A percentile compares a stretch with the other conserved stretches of the same genome.
phyloP scores from a whole-genome alignment of 2,113 vertebrate species.

The Perca flavescens region DNA sequence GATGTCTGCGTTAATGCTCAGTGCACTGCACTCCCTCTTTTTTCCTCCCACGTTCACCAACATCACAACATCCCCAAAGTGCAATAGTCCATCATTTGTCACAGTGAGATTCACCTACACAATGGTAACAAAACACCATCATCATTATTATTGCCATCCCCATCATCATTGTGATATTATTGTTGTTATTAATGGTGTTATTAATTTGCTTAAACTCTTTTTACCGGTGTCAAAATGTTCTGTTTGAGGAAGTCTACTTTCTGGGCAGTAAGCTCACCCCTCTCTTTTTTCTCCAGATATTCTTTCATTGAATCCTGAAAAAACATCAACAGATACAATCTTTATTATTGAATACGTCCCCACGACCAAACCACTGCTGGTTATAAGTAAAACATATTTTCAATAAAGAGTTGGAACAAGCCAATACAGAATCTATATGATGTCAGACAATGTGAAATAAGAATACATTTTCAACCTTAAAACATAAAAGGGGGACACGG shows the following conservation, averaged over 20 bases:
- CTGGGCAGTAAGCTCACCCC: conserved; percentile 89
- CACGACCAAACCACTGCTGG: background rate
- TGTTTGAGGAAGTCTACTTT: conserved; percentile 83
- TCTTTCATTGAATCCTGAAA: conserved; percentile 87
- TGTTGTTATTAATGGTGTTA: background rate
- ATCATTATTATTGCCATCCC: background rate
- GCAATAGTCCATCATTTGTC: conserved; percentile 85
- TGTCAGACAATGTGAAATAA: no score
- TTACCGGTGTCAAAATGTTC: conserved; percentile 87
- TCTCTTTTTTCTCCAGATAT: conserved; percentile 85
- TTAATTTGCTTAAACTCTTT: background rate
- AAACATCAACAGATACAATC: background rate
- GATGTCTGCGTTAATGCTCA: conserved; percentile 85
- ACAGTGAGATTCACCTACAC: conserved; percentile 86
- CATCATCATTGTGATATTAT: background rate
- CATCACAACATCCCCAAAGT: conserved; percentile 90
- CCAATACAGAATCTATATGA: no score
- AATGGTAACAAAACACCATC: background rate
- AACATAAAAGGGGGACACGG: background rate
- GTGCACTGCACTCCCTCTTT: conserved; percentile 40
- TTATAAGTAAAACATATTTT: background rate
- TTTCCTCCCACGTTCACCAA: conserved; percentile 81
- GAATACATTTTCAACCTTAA: no score
- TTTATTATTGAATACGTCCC: background rate
- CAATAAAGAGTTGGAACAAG: background rate